phyloP scores from a whole-genome alignment of 2,113 vertebrate species.

The Propithecus coquereli region DNA sequence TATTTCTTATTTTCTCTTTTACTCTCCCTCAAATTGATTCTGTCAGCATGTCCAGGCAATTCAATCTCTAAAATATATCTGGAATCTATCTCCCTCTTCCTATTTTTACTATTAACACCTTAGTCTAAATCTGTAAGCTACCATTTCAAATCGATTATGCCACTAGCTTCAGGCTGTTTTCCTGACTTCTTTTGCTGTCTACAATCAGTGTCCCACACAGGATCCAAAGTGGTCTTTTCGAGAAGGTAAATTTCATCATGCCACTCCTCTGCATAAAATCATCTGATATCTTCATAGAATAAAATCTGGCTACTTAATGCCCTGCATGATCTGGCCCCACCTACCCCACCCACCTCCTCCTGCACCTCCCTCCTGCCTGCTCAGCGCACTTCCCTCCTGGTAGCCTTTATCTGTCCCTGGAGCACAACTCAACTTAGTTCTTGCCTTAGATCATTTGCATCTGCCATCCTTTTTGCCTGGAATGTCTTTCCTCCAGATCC shows the following conservation, averaged over 20 bases:
- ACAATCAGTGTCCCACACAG: neutral
- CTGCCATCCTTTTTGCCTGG: neutral
- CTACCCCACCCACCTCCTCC: too few species aligned
- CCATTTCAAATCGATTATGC: neutral
- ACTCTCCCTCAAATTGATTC: neutral
- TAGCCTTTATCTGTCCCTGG: neutral
- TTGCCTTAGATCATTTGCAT: neutral
- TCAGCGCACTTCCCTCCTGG: rapidly evolving
- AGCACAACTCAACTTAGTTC: too few species aligned
- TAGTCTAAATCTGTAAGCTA: neutral
- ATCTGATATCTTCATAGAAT: neutral
- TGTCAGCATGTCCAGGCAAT: neutral
- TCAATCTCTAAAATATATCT: neutral
- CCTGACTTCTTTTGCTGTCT: neutral
- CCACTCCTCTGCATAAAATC: neutral
- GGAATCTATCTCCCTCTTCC: neutral
- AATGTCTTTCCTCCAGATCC: neutral
- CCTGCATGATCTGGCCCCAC: too few species aligned
- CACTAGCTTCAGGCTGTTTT: neutral
- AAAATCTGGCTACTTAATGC: neutral
- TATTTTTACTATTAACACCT: neutral
- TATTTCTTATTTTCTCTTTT: neutral
- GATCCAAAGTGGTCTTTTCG: neutral
- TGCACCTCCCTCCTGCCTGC: rapidly evolving
- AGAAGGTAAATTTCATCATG: neutral